Evolutionary conservation across 2,888 invertebrate genomes (phyloP).

Genomic region (Calephelis perditalis): DNA sequence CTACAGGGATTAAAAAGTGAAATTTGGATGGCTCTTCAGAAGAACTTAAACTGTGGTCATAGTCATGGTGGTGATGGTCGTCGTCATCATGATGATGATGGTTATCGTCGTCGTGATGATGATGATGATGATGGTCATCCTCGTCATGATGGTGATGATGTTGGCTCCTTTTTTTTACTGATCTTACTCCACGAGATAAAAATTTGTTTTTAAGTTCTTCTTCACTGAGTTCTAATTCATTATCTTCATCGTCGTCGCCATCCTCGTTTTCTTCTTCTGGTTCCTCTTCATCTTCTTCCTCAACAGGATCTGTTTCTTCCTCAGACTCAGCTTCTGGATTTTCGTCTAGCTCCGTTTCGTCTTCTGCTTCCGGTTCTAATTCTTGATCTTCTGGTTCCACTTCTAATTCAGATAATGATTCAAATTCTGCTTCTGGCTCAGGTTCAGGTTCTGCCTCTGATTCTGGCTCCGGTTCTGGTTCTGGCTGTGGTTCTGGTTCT

Average conservation of each 20-base stretch:
- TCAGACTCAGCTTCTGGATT: constrained; percentile 30
- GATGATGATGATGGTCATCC: not conserved
- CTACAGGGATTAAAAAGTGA: not conserved
- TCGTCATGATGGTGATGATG: constrained; percentile 11
- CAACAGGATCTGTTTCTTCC: constrained; percentile 22
- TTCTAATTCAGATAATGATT: constrained; percentile 44
- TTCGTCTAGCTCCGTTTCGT: constrained; percentile 37
- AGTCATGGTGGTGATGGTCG: constrained; percentile 20
- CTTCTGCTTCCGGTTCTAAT: constrained; percentile 40
- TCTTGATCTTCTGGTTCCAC: constrained; percentile 39
- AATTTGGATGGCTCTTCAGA: not conserved
- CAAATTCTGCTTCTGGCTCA: constrained; percentile 48
- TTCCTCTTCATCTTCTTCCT: constrained; percentile 19
- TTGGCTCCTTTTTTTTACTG: not conserved
- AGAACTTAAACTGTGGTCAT: not conserved
- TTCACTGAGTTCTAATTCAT: constrained; percentile 9
- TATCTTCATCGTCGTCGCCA: constrained; percentile 22
- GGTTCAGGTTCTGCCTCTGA: constrained; percentile 59
- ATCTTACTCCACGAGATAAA: not conserved
- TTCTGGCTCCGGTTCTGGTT: constrained; percentile 50
- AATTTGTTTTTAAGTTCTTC: not conserved
- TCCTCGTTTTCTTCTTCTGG: constrained; percentile 18
- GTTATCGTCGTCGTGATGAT: constrained; percentile 4
- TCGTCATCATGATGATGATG: not conserved
- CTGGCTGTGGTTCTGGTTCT: constrained; percentile 25